These are phyloP conservation scores for Aethina tumida DNA, from an alignment of 1,140 invertebrate species.

Conservation along the genomic window DNA sequence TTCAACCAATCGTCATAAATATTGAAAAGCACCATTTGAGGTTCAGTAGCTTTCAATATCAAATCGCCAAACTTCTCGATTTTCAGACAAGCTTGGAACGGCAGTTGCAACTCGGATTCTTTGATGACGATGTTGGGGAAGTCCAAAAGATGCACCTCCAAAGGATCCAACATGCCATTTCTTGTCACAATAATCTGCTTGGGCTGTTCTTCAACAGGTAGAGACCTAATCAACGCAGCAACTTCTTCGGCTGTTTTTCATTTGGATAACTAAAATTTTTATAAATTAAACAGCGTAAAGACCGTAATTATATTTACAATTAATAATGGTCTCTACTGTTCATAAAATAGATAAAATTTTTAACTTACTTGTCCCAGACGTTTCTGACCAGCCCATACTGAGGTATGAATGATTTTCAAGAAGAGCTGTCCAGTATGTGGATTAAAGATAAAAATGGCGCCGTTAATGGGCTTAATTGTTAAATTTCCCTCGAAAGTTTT, in stretches of 20 bases:
- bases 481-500: conserved; percentile 99
- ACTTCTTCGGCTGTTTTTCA: conserved; percentile 99
- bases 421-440: conserved; percentile 98
- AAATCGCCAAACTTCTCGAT: conserved; percentile 99
- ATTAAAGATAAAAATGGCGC: conserved; percentile 99
- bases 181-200: conserved; percentile 99
- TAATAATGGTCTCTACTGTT: neutral
- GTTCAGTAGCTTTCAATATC: conserved; percentile 98
- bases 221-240: conserved; percentile 93
- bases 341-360: conserved; percentile 2
- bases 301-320: neutral
- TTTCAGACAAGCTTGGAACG: conserved; percentile 98
- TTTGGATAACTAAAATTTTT: conserved; percentile 70
- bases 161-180: conserved; percentile 98
- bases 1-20: conserved; percentile 99
- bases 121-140: conserved; percentile 99
- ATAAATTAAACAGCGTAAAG: neutral
- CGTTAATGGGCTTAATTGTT: conserved; percentile 99
- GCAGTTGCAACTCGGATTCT: conserved; percentile 95
- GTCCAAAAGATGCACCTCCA: conserved; percentile 97
- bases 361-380: conserved; percentile 64
- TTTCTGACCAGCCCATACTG: conserved; percentile 97
- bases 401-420: conserved; percentile 99
- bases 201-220: conserved; percentile 99
- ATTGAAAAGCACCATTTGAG: conserved; percentile 99